Conservation (phyloP, 2,113 vertebrate species). For the Telmatochromis sp. region DNA sequence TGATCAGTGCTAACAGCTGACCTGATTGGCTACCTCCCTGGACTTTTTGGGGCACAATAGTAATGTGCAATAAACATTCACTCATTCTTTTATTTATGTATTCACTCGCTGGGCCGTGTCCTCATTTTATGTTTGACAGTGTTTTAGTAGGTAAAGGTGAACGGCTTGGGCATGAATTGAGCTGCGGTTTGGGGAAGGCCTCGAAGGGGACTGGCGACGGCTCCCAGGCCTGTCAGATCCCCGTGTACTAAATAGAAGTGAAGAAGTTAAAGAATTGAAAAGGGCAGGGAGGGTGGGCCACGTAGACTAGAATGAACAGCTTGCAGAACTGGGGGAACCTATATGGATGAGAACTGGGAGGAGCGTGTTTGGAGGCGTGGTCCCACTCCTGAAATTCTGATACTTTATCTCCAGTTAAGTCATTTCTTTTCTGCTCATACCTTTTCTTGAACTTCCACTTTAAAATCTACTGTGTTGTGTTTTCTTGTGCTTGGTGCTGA, state of each 20-base stretch:
- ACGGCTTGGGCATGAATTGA: neutral
- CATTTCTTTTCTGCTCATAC: neutral
- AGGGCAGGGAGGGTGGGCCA: neutral
- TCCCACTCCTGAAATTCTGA: neutral
- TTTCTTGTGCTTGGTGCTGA: neutral
- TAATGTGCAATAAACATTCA: neutral
- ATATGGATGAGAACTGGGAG: neutral
- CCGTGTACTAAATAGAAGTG: neutral
- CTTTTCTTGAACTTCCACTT: neutral
- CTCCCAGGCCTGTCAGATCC: neutral
- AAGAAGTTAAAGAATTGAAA: neutral
- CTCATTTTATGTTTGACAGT: neutral
- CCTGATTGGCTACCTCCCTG: neutral
- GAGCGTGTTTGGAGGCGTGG: neutral
- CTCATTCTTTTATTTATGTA: neutral
- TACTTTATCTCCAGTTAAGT: neutral
- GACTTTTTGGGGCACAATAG: neutral
- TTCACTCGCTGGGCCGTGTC: neutral
- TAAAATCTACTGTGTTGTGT: neutral
- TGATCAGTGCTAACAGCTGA: neutral
- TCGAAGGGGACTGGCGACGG: neutral
- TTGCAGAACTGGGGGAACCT: neutral
- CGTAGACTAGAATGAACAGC: rapidly evolving
- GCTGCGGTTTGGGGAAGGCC: rapidly evolving
- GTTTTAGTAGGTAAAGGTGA: neutral